Evolutionary conservation across 2,888 invertebrate genomes (phyloP).

Genomic region (Ceraclea dissimilis): DNA sequence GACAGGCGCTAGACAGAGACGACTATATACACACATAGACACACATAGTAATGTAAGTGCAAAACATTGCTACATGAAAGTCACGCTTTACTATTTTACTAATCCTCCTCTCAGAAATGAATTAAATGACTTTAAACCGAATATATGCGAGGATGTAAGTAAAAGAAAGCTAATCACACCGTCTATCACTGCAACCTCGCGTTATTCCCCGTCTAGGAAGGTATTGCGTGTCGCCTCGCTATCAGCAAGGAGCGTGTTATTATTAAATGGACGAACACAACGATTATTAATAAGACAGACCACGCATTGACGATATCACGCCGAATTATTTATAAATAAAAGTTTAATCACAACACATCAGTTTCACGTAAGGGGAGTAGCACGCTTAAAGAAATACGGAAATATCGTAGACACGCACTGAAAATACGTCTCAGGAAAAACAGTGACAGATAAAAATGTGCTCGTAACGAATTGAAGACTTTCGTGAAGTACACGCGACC

Average conservation of each 20-base stretch:
- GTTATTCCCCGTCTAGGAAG: neutral
- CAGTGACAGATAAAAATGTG: slow-evolving; percentile 24
- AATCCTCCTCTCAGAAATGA: slow-evolving; percentile 3
- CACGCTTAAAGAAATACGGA: slow-evolving; percentile 15
- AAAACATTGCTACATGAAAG: slow-evolving; percentile 24
- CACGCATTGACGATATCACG: slow-evolving; percentile 1
- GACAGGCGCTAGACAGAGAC: slow-evolving; percentile 9
- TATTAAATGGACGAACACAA: slow-evolving; percentile 16
- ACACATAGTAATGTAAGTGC: slow-evolving; percentile 21
- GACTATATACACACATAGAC: slow-evolving; percentile 17
- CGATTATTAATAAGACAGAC: slow-evolving; percentile 13
- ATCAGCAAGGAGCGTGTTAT: slow-evolving; percentile 15
- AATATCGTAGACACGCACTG: slow-evolving; percentile 20
- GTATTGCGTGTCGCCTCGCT: slow-evolving; percentile 8
- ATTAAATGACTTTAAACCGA: neutral
- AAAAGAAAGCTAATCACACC: neutral
- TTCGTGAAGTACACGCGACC: neutral
- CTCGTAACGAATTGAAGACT: slow-evolving; percentile 7
- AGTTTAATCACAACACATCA: slow-evolving; percentile 2
- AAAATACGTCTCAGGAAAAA: slow-evolving; percentile 21
- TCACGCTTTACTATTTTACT: slow-evolving; percentile 22
- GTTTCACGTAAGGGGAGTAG: slow-evolving; percentile 4
- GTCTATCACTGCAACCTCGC: neutral
- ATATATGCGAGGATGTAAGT: neutral
- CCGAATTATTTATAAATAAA: slow-evolving; percentile 1